These are phyloP conservation scores for Andrena fulva DNA, from an alignment of 2,888 invertebrate species.

Conservation along the genomic window DNA sequence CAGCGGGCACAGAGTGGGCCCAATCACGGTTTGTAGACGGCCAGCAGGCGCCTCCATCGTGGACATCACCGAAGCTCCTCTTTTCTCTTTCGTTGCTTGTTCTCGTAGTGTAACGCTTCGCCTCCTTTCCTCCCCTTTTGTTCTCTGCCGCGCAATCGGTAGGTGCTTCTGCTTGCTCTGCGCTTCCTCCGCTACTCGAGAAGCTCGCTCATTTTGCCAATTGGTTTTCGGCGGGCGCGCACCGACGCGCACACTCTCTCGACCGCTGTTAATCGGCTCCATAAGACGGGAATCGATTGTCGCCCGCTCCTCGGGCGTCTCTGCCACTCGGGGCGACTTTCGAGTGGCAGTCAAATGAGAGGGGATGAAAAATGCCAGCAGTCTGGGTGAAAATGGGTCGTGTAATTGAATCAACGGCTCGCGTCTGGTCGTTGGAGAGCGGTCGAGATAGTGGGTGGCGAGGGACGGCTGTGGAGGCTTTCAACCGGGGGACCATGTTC, in stretches of 20 bases:
- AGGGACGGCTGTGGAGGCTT: not conserved
- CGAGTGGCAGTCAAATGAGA: not conserved
- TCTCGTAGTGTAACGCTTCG: not conserved
- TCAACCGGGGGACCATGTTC: slow-evolving; percentile 31
- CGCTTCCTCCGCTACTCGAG: slow-evolving; percentile 10
- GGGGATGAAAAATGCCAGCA: not conserved
- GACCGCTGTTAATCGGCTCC: slow-evolving; percentile 38
- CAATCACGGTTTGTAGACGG: slow-evolving; percentile 31
- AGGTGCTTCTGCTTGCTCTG: slow-evolving; percentile 35
- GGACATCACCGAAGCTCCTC: not conserved
- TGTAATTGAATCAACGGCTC: not conserved
- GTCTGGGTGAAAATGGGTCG: not conserved
- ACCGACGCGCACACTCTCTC: slow-evolving; percentile 19
- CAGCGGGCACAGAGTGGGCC: slow-evolving; percentile 1
- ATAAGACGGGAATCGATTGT: slow-evolving; percentile 43
- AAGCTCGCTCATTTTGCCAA: slow-evolving; percentile 27
- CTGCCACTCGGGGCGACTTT: slow-evolving; percentile 8
- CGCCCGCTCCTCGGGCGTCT: not conserved
- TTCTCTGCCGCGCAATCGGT: slow-evolving; percentile 8
- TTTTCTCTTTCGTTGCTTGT: slow-evolving; percentile 12
- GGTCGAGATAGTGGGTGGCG: slow-evolving; percentile 31
- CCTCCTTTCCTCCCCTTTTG: slow-evolving; percentile 16
- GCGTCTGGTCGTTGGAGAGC: not conserved
- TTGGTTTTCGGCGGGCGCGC: slow-evolving; percentile 18
- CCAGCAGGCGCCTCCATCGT: slow-evolving; percentile 1